Base-by-base conservation (phyloP, 2,797 vertebrate species). In the Myotis myotis region DNA sequence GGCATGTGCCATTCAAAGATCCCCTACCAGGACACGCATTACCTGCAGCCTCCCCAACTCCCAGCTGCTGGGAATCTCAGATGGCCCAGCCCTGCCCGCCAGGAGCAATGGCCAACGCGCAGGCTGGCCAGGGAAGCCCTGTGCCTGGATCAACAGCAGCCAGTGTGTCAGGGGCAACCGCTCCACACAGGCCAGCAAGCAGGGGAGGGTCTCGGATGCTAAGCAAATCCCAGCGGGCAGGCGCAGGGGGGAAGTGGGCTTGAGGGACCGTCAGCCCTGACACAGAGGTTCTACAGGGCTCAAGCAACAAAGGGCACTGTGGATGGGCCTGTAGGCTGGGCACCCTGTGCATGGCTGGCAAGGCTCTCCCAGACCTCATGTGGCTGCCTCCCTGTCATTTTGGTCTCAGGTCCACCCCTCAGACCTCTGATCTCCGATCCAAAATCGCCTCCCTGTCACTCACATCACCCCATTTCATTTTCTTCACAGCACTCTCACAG, bases 71-170 rank as follows among this genome's bases (percentile, higher is more conserved):
- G 62, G 57, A 88, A 74, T 72, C 79, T 87, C 80, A 64, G 75
- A 55, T 9, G 68, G 74, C 82, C 92, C 49, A 60, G 62, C 23
- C 22, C 71, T 81, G 51, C 33, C 91, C 94, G 94, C 89, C 72
- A 92, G 92, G 89, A 88, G 47, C 64, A 49, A 55, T 6, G 13
- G 71, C 89, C 70, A 76, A 53, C 6, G 0, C 47, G n/a, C 66
- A 93, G 82, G 72, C 33, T 70, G 64, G 79, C 89, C 87, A 89
- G 89, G n/a, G 90, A 60, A 60, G 47, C 82, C 88, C 44, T 51
- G 60, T 90, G 79, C 75, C 76, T 51, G 13, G 16, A 66, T 44
- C 44, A 60, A 47, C 36, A 60, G 55, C 87, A 64, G 57, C 57
- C 81, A 84, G 78, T 30, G 41, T 44, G 36, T 79, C 68, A 74